Base-by-base conservation (phyloP, 2,113 vertebrate genomes). In the Corvus moneduloides region DNA sequence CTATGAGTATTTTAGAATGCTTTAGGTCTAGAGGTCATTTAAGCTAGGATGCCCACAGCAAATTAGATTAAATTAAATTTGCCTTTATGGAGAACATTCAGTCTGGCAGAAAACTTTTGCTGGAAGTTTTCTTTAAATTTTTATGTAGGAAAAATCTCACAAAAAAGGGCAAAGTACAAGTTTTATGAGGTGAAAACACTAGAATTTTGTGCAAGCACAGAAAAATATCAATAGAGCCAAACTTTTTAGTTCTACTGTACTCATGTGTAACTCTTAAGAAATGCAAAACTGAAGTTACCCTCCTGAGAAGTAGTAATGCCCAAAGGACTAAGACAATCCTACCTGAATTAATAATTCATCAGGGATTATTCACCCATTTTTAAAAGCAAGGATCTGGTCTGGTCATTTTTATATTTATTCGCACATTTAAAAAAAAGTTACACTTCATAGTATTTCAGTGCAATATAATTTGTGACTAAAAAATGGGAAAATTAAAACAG, bases 311-410 rank as follows among this genome's bases (percentile, higher is more conserved):
- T 22, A 16, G 15, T 6, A 72, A 68, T 54, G 54, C 89, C 63
- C 84, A 39, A 51, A 82, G 87, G 77, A 81, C 11, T 56, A 82
- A 87, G 1, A 90, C 43, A 80, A 69, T 71, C 30, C 26, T 83
- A 32, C 10, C 39, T 61, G 59, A 79, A 85, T 93, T 69, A 91
- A 91, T 89, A 91, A 91, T 90, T 94, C 75, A 93, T 37, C 13
- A 87, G 27, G 23, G 49, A 83, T 62, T 85, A 73, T 82, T 79
- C 62, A 87, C 52, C 16, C 21, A 76, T 59, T 82, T 94, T 82
- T 73, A 76, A 94, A 89, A 59, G 16, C 4, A 24, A 73, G 79
- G 49, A 43, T 64, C 54, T 72, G 1, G 11, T 89, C 41, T 28
- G 4, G 13, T 21, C 15, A 64, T 63, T 75, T 91, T 81, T 68